Percentiles rank a stretch among this genome's conserved stretches.
Evolutionary conservation across 2,113 vertebrate species (phyloP).

Genomic region (Trachemys scripta): DNA sequence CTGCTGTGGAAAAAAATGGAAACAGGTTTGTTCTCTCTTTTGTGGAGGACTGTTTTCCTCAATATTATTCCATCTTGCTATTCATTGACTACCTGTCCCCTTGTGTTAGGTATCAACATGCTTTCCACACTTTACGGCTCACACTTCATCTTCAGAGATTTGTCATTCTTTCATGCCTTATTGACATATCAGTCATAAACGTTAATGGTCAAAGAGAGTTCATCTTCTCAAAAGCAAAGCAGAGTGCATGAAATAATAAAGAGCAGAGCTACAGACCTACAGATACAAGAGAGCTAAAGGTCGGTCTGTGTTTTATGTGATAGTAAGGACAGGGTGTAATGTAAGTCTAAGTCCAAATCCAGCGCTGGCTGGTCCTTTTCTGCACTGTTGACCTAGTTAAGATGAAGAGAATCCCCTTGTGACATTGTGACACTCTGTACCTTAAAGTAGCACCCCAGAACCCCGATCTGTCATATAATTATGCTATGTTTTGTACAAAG

Average conservation of each 20-base stretch:
- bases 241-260: neutral
- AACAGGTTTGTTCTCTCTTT: neutral
- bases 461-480: neutral
- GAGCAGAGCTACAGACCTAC: neutral
- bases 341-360: neutral
- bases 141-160: neutral
- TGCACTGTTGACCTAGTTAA: neutral
- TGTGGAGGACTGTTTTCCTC: neutral
- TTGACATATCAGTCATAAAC: slow-evolving; percentile 14
- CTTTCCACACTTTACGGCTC: neutral
- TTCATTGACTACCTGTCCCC: slow-evolving; percentile 21
- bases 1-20: neutral
- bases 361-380: neutral
- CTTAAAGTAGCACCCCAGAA: neutral
- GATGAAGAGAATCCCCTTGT: fast-evolving
- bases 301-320: neutral
- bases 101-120: neutral
- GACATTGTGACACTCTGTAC: too few species aligned
- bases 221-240: neutral
- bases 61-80: neutral
- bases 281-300: neutral
- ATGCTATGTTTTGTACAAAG: too few species aligned
- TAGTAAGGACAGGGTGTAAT: neutral
- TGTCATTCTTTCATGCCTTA: slow-evolving; percentile 1
- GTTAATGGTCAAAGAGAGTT: neutral